phyloP scores from a whole-genome alignment of 1,140 invertebrate genomes.

The Drosophila nigrodunni region DNA sequence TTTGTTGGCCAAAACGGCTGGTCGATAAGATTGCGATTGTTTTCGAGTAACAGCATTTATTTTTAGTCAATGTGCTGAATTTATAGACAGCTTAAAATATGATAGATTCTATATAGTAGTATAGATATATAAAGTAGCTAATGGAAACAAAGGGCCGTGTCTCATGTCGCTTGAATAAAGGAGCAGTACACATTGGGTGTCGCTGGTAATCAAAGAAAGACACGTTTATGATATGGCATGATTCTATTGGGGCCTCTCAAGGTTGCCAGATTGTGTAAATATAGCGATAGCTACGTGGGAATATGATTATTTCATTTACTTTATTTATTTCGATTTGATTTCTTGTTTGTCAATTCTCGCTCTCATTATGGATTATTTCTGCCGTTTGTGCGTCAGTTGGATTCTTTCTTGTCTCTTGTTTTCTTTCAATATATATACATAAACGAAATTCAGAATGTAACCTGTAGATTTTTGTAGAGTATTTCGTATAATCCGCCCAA shows the following conservation, averaged over 20 bases:
- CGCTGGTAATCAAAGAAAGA: conserved; percentile 38
- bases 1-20: conserved; percentile 28
- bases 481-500: conserved; percentile 13
- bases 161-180: conserved; percentile 14
- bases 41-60: conserved; percentile 5
- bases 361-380: conserved; percentile 3
- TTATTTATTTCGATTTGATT: conserved; percentile 1
- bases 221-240: conserved; percentile 21
- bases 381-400: conserved; percentile 14
- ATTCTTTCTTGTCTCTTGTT: too few species aligned
- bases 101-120: conserved; percentile 31
- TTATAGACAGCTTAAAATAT: conserved; percentile 33
- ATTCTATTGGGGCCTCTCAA: conserved; percentile 25
- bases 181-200: conserved; percentile 7
- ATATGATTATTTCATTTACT: conserved; percentile 8
- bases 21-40: conserved; percentile 56
- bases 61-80: conserved; percentile 29
- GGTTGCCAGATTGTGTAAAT: conserved; percentile 22
- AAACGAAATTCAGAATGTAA: conserved; percentile 36
- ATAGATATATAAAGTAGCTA: conserved; percentile 5
- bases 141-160: neutral
- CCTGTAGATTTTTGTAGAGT: conserved; percentile 15
- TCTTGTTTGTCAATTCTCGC: neutral
- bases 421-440: neutral
- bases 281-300: conserved; percentile 17